Evolutionary conservation across 2,113 vertebrate species (phyloP), one percentile per base, ranked within the genome.

Genomic region (Apistogramma diplotaenia): DNA sequence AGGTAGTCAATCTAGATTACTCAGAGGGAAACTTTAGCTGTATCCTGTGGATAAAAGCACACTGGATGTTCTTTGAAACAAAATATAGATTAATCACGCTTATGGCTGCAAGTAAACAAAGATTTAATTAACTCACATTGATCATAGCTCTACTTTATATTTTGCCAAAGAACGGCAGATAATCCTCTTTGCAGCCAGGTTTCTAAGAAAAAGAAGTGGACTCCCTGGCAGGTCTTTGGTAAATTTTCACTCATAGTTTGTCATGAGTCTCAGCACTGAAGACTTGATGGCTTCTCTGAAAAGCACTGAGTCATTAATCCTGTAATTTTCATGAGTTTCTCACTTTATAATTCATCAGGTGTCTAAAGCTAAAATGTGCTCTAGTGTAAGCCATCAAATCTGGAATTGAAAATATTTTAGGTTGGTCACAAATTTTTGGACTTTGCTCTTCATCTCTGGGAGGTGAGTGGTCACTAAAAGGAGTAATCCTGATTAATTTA

Each of bases 41-140:
- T 51, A 16, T 72, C 15, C 58, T 11, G 33, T 21, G 72, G 54
- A 27, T 31, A 58, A 53, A 49, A 65, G 35, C 35, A 54, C 43
- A 16, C 16, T 58, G 10, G 56, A 25, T 73, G 21, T 18, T 37
- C n/a, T 79, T 11, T 40, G 19, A 72, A 61, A 73, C 56, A 54
- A 87, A 88, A 87, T 85, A 46, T 54, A 79, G 57, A 86, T 88
- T 74, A 86, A 91, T 87, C 71, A 62, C 60, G 55, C 74, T 86
- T 76, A 85, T 85, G 27, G 21, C 58, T 81, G 43, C 18, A 3
- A 77, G 43, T 78, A 90, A 86, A 86, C 86, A 83, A 85, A 27
- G 49, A 88, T 92, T 90, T 87, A 73, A 89, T 92, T 86, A 86
- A 82, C 59, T 61, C 61, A 59, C 57, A 86, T 27, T 89, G 53